Conservation (phyloP, 2,888 invertebrate genomes). For the Brachyopa scutellaris region DNA sequence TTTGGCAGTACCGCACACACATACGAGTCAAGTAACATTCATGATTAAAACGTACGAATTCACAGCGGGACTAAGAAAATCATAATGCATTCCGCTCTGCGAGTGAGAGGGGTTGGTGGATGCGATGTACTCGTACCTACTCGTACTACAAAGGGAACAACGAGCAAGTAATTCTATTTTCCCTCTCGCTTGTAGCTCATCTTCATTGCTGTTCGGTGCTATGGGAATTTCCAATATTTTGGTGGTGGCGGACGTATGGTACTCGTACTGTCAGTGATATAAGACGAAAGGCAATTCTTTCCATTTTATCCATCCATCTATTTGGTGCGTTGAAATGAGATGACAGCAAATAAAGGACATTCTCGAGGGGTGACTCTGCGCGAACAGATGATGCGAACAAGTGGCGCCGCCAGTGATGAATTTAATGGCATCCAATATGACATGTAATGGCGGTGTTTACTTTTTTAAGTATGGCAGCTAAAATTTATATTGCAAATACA, state of each 20-base stretch:
- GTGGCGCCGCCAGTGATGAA: constrained; percentile 50
- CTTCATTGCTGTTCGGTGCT: constrained; percentile 56
- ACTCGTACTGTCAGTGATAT: constrained; percentile 64
- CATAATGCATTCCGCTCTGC: constrained; percentile 33
- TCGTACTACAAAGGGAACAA: constrained; percentile 24
- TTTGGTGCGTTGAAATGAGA: constrained; percentile 56
- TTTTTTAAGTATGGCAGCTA: constrained; percentile 14
- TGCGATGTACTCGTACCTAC: too few relatives aligned
- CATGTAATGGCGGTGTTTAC: constrained; percentile 33
- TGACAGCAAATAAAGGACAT: constrained; percentile 62
- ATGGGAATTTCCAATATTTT: constrained; percentile 58
- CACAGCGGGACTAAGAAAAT: constrained; percentile 64
- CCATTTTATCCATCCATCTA: constrained; percentile 12
- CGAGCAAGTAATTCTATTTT: constrained; percentile 23
- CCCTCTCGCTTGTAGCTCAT: constrained; percentile 8
- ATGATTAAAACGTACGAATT: constrained; percentile 72
- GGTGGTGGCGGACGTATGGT: constrained; percentile 43
- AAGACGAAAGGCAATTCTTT: constrained; percentile 51
- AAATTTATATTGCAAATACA: too few relatives aligned
- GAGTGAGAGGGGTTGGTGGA: constrained; percentile 29
- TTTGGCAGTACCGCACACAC: constrained; percentile 33
- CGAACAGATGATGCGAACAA: constrained; percentile 65
- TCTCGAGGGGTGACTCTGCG: constrained; percentile 48
- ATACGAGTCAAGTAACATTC: constrained; percentile 43
- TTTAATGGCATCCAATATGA: constrained; percentile 36